Conservation (phyloP, 2,888 invertebrate species). For the Digitonthophagus gazella region DNA sequence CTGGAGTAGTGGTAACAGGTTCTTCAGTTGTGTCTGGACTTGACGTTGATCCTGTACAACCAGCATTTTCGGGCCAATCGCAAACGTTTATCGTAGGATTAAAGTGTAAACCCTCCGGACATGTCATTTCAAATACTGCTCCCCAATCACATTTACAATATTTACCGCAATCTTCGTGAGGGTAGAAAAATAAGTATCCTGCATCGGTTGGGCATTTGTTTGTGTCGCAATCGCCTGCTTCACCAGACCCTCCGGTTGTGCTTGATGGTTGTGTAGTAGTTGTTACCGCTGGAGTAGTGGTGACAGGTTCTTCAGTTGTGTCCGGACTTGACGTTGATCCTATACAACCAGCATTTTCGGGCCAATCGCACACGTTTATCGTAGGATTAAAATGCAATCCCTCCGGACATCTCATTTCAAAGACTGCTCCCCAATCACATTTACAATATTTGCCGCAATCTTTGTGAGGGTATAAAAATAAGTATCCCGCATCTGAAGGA, state of each 20-base stretch:
- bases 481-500: too few species aligned
- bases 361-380: slow-evolving; percentile 17
- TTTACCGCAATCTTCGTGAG: slow-evolving; percentile 16
- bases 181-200: background rate
- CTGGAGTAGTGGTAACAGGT: background rate
- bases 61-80: slow-evolving; percentile 13
- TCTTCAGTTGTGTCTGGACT: background rate
- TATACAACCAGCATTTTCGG: slow-evolving; percentile 5
- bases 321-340: background rate
- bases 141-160: slow-evolving; percentile 18
- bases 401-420: slow-evolving; percentile 3
- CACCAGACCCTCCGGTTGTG: background rate
- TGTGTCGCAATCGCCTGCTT: too few species aligned
- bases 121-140: background rate
- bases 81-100: slow-evolving; percentile 12
- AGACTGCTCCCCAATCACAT: slow-evolving; percentile 13
- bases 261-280: background rate
- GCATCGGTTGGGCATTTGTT: slow-evolving; percentile 4
- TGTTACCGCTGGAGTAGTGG: background rate
- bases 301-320: background rate
- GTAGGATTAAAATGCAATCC: slow-evolving; percentile 13
- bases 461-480: too few species aligned
- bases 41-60: background rate
- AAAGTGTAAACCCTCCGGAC: slow-evolving; percentile 9
- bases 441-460: slow-evolving; percentile 17